Evolutionary conservation across 2,113 vertebrate genomes (phyloP), one percentile per base, ranked within the genome.

Genomic region (Machaerirhynchus nigripectus): DNA sequence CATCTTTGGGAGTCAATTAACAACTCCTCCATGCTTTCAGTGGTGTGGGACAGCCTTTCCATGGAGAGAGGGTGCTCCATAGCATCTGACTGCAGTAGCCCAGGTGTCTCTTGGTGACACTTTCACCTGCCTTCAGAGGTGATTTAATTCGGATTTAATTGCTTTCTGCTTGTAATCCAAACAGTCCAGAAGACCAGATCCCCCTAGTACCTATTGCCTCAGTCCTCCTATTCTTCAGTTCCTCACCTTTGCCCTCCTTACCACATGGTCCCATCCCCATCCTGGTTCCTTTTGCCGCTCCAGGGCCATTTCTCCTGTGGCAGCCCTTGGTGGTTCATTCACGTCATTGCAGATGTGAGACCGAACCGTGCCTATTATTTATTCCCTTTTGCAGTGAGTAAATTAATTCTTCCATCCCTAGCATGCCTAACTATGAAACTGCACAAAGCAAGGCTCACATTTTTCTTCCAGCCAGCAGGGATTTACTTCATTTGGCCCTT

Each of bases 261-360:
- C 35, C 1, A 0, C 18, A 15, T 1, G 3, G n/a, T 61, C 55
- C 79, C 35, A 27, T 60, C 57, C 57, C 10, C 57, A 59, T 26
- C 57, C 46, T 24, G 0, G 10, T 65, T 47, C n/a, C 24, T 49
- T 57, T 46, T 42, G 50, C 35, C 50, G 21, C 0, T 0, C 39
- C 37, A 42, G 31, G 37, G 18, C 42, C n/a, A 1, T 37, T 84
- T 61, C 35, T 63, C 39, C 46, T 0, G 0, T 33, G 46, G 22
- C 76, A 74, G 50, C 55, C 23, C 28, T 21, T 50, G 30, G 50
- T 74, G 28, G n/a, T 67, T 81, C 56, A 6, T 56, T 70, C 27
- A 2, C 40, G 15, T 33, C 9, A 4, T 10, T 59, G 56, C 23
- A 84, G 30, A 11, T 0, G 2, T 44, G 84, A 57, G 59, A 70